Conservation (phyloP, 2,113 vertebrate genomes). For the Sisor rabdophorus region DNA sequence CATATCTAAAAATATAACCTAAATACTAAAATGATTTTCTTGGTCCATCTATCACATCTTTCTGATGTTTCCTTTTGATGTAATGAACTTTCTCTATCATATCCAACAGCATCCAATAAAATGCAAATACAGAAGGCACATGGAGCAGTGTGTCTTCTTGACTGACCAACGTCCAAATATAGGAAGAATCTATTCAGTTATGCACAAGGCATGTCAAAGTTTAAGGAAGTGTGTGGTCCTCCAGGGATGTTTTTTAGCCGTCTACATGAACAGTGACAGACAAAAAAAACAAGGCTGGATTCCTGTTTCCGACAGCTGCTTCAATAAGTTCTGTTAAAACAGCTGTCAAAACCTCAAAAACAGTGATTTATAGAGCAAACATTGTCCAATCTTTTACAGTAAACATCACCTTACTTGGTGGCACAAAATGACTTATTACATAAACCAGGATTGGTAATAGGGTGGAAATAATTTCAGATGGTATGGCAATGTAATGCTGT, state of each 20-base stretch:
- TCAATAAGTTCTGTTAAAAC: conserved; percentile 49
- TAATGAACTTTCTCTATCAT: conserved; percentile 10
- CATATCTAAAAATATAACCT: neutral
- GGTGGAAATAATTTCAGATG: conserved; percentile 13
- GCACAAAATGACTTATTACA: conserved; percentile 14
- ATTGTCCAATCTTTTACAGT: neutral
- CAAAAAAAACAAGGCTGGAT: conserved; percentile 30
- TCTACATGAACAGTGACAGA: conserved; percentile 16
- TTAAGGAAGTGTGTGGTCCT: conserved; percentile 34
- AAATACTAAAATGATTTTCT: neutral
- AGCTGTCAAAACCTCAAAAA: conserved; percentile 60
- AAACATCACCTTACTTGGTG: neutral
- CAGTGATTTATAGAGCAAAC: conserved; percentile 19
- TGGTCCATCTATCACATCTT: neutral
- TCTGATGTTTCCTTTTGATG: neutral
- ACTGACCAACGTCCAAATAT: conserved; percentile 13
- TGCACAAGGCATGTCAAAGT: neutral
- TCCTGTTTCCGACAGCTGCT: conserved; percentile 43
- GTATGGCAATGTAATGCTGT: conserved; percentile 3
- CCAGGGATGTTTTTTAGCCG: conserved; percentile 23
- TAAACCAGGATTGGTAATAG: conserved; percentile 7
- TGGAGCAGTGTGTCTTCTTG: conserved; percentile 19
- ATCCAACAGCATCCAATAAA: neutral
- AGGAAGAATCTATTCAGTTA: conserved; percentile 21
- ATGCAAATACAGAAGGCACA: conserved; percentile 11